phyloP scores from a whole-genome alignment of 2,113 vertebrate genomes.

The Lontra canadensis region DNA sequence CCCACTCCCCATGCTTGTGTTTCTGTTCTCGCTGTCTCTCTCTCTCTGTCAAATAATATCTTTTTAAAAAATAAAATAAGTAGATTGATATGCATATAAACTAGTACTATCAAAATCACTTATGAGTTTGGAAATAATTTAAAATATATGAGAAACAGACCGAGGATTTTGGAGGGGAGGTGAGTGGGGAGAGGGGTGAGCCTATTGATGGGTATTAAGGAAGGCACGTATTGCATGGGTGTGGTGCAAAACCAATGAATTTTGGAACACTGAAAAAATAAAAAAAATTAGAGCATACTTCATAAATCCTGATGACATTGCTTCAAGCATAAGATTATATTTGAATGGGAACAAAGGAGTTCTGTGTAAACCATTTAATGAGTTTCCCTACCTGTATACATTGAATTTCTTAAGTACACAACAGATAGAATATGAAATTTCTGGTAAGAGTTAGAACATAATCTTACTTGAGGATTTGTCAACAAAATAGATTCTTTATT shows the following conservation, averaged over 20 bases:
- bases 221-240: too few species aligned
- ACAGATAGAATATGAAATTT: neutral
- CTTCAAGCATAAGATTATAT: neutral
- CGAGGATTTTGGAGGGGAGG: too few species aligned
- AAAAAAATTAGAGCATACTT: neutral
- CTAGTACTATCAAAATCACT: neutral
- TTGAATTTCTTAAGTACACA: neutral
- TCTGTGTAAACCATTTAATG: neutral
- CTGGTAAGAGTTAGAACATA: neutral
- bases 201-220: neutral
- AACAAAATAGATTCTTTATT: neutral
- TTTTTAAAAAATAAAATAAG: neutral
- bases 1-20: too few species aligned
- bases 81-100: neutral
- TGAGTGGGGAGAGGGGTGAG: too few species aligned
- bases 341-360: neutral
- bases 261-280: too few species aligned
- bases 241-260: too few species aligned
- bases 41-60: too few species aligned
- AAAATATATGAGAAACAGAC: neutral
- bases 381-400: neutral
- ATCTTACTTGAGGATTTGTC: neutral
- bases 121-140: neutral
- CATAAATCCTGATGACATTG: neutral
- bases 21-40: too few species aligned